Evolutionary conservation across 2,797 vertebrate genomes (phyloP).

Genomic region (Poeciliopsis infans): DNA sequence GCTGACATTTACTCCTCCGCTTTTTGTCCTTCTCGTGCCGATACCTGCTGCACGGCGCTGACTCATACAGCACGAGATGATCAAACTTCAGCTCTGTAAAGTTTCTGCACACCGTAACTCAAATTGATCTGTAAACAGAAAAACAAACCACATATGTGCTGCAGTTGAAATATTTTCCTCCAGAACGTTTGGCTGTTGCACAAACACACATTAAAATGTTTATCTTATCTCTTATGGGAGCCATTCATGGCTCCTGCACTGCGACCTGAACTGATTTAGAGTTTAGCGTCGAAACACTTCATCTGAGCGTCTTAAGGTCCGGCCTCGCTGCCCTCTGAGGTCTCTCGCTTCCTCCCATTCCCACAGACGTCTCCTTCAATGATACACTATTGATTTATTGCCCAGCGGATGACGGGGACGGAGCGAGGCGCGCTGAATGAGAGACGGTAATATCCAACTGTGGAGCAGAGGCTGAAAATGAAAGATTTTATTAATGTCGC

Average conservation of each 20-base stretch:
- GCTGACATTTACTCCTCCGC: too few relatives aligned
- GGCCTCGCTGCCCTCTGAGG: constrained; percentile 33
- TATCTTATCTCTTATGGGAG: constrained; percentile 39
- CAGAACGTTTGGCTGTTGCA: not conserved
- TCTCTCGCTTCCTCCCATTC: constrained; percentile 63
- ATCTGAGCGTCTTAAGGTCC: constrained; percentile 42
- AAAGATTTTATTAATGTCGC: constrained; percentile 57
- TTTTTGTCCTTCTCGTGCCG: too few relatives aligned
- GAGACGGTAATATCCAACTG: constrained; percentile 39
- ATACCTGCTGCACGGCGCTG: not conserved
- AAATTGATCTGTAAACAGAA: not conserved
- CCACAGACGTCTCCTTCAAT: constrained; percentile 70
- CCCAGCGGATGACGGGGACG: constrained; percentile 50
- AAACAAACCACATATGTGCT: constrained; percentile 3
- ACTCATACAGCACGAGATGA: not conserved
- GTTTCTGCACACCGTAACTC: not conserved
- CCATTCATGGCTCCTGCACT: constrained; percentile 29
- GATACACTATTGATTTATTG: constrained; percentile 72
- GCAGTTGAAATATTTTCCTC: not conserved
- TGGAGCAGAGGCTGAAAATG: constrained; percentile 21
- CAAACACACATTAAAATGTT: constrained; percentile 6
- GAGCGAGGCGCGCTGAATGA: constrained; percentile 44
- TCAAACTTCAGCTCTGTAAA: not conserved
- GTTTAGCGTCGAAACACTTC: constrained; percentile 30
- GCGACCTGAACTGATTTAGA: not conserved